Evolutionary conservation across 2,797 vertebrate genomes (phyloP), one percentile per base, ranked within the genome.

Genomic region (Urophycis tenuis): DNA sequence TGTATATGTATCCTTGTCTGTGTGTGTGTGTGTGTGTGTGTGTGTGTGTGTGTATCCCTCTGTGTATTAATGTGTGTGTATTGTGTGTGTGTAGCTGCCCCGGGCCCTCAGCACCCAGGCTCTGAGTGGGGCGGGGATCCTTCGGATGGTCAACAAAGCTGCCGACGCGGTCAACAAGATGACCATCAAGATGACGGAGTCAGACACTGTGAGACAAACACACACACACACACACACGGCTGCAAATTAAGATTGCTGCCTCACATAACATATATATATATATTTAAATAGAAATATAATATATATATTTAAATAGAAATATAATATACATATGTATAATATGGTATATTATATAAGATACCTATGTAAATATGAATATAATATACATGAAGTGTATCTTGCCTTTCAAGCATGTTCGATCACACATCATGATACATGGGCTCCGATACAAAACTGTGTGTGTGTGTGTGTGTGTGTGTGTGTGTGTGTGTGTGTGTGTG

Each of bases 171-270:
- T 98, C 95, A 99, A 98, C 95, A 98, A 98, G 94, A 99, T 99
- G 96, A 99, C 96, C 94, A 97, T 98, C 95, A 99, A 97, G 95
- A 99, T 98, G 96, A 98, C 98, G 94, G 97, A 98, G 95, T 96
- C 96, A 31, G 97, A 99, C 93, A 95, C 96, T 72, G 97, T 98
- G 95, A 98, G 97, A 91, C 90, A 53, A 10, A 67, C 60, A 67
- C n/a, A 29, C n/a, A 25, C 1, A 29, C 60, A 67, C n/a, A 29
- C 60, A 29, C n/a, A 67, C 10, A 14, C 60, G 36, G 36, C 36
- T 36, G 3, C 5, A 36, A 36, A 36, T 36, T 7, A 36, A 36
- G 7, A 1, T 3, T 7, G 33, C 33, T 7, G 7, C 7, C 33
- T 34, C 33, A 34, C 3, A 34, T 7, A 34, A 3, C 33, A 7